A percentile compares a stretch with the other conserved stretches of the same genome.
Conservation (phyloP, 2,888 invertebrate genomes). For the Linhomoeus sp. region DNA sequence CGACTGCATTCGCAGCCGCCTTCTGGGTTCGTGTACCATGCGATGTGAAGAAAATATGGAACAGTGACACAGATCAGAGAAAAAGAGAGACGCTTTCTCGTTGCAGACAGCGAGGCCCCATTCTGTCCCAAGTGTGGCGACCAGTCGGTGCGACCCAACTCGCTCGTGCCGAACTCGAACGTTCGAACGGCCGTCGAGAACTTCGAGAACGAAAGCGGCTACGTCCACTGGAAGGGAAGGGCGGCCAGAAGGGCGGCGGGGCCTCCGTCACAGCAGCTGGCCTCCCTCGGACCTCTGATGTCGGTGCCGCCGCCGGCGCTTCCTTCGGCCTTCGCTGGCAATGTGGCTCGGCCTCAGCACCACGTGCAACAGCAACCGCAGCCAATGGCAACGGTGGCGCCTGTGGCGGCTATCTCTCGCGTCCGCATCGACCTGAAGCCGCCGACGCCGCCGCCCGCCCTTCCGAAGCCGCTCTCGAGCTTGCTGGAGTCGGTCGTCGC, state of each 20-base stretch:
- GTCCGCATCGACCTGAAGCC: background rate
- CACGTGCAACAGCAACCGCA: background rate
- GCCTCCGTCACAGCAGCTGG: no score
- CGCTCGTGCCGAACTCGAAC: constrained; percentile 17
- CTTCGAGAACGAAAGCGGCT: constrained; percentile 4
- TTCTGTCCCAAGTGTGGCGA: constrained; percentile 12
- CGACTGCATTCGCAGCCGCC: constrained; percentile 48
- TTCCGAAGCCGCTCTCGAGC: no score
- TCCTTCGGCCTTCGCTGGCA: no score
- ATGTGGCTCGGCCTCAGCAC: no score
- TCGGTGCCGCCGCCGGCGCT: no score
- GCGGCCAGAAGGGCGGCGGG: no score
- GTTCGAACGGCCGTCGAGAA: constrained; percentile 9
- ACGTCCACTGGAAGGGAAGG: background rate
- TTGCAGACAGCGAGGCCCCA: constrained; percentile 7
- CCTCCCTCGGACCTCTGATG: no score
- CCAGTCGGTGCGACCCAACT: constrained; percentile 4
- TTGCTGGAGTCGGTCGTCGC: background rate
- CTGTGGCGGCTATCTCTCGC: no score
- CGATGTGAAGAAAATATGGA: background rate
- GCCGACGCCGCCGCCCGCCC: no score
- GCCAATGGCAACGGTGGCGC: background rate
- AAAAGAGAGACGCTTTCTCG: no score
- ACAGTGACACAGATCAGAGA: no score
- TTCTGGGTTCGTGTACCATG: constrained; percentile 7